phyloP scores from a whole-genome alignment of 2,113 vertebrate species.

The Maccullochella peelii region DNA sequence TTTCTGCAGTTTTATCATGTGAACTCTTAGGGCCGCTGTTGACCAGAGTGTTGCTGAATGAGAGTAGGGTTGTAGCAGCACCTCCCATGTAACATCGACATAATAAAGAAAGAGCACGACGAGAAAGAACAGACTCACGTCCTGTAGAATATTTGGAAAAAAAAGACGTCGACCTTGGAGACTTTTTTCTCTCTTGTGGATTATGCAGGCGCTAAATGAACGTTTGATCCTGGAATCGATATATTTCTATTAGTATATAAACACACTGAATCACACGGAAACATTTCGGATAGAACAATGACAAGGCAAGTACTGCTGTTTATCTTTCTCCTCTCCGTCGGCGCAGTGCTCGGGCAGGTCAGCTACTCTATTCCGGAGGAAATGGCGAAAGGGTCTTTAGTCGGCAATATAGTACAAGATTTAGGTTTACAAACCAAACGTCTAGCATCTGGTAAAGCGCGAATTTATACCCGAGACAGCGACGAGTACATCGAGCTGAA shows the following conservation, averaged over 20 bases:
- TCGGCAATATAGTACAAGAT: too few species aligned
- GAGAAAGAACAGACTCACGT: background rate
- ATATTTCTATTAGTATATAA: background rate
- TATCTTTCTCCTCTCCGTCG: slow-evolving; percentile 25
- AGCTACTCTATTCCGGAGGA: background rate
- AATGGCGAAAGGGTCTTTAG: too few species aligned
- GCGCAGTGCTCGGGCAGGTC: slow-evolving; percentile 58
- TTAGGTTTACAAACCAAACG: too few species aligned
- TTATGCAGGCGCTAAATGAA: fast-evolving
- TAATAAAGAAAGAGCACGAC: background rate
- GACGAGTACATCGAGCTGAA: too few species aligned
- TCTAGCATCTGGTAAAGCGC: too few species aligned
- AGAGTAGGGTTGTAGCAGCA: slow-evolving; percentile 6
- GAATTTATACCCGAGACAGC: too few species aligned
- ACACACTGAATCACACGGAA: background rate
- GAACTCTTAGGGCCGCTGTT: slow-evolving; percentile 79
- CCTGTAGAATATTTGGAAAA: background rate
- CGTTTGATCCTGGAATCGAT: background rate
- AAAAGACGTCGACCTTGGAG: background rate
- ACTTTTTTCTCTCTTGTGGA: background rate
- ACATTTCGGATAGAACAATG: slow-evolving; percentile 52
- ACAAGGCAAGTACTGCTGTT: slow-evolving; percentile 31
- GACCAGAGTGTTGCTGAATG: slow-evolving; percentile 28
- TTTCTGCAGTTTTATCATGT: slow-evolving; percentile 81
- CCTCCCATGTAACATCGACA: slow-evolving; percentile 28